These are phyloP conservation scores for Bombyx huttoni DNA, from an alignment of 2,888 invertebrate species.

Conservation along the genomic window DNA sequence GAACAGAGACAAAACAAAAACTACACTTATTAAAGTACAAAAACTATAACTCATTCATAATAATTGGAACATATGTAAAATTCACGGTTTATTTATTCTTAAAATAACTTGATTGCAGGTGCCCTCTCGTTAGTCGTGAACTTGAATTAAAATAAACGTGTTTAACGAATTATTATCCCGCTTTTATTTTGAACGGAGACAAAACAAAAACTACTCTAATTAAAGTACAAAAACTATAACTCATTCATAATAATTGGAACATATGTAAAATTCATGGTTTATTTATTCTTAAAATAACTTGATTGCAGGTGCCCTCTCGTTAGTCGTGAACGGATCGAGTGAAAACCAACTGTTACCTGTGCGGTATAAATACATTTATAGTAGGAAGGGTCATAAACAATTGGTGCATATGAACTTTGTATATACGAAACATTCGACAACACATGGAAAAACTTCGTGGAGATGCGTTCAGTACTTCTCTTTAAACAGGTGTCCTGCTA, in stretches of 20 bases:
- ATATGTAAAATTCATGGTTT: too few species aligned
- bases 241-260: too few species aligned
- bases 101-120: constrained; percentile 37
- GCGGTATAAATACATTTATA: constrained; percentile 65
- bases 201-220: background rate
- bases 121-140: constrained; percentile 60
- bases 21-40: too few species aligned
- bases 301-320: constrained; percentile 58
- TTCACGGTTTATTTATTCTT: background rate
- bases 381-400: constrained; percentile 68
- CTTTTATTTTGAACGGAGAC: background rate
- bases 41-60: too few species aligned
- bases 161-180: background rate
- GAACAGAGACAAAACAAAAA: background rate
- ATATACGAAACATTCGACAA: constrained; percentile 67
- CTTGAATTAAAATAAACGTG: constrained; percentile 19
- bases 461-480: constrained; percentile 68
- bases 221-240: too few species aligned
- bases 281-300: constrained; percentile 6
- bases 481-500: constrained; percentile 64
- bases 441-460: constrained; percentile 68
- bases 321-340: constrained; percentile 52
- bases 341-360: constrained; percentile 48
- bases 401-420: constrained; percentile 68
- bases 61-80: too few species aligned